Evolutionary conservation across 2,113 vertebrate species (phyloP), one percentile per base, ranked within the genome.

Genomic region (Perccottus glenii): DNA sequence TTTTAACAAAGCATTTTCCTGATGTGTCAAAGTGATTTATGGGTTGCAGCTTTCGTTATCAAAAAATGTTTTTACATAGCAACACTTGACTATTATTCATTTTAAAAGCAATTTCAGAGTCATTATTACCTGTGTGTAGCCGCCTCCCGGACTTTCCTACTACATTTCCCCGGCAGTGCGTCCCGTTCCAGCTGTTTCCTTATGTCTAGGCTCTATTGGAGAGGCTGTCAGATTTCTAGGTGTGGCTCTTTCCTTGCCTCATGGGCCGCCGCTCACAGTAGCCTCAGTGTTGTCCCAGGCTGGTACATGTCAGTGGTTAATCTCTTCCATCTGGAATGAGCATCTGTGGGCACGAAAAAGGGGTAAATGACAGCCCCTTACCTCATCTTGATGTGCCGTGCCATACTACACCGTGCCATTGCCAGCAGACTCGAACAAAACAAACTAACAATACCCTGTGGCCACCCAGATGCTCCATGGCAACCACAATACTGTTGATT

Each of bases 181-280:
- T 45, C 73, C 53, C 58, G 8, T 62, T 80, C 73, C 86, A 89
- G 77, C 73, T 70, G 82, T 75, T 86, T 87, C 53, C 50, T 70
- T 44, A 32, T 27, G 33, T 81, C 75, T 64, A 52, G 67, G 42
- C 72, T 19, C 59, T 48, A 56, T 72, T 68, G 68, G 50, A 78
- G 52, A 16, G 72, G 63, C 73, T 75, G 81, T 86, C 85, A 82
- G 67, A 67, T 74, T 90, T 87, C 68, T 87, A 89, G 91, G 92
- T 88, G 91, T 86, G 92, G 92, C 67, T 78, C 83, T 82, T 78
- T 67, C 64, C 73, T 77, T 71, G 61, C 63, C 61, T 81, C 75
- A 42, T 67, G 67, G 10, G 52, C 32, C 66, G 42, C 59, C 63
- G 14, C 67, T 86, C 84, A 71, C 78, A 84, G 86, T 67, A 67